Evolutionary conservation across 2,888 invertebrate genomes (phyloP), one percentile per base, ranked within the genome.

Genomic region (Chaitophorus viminalis): DNA sequence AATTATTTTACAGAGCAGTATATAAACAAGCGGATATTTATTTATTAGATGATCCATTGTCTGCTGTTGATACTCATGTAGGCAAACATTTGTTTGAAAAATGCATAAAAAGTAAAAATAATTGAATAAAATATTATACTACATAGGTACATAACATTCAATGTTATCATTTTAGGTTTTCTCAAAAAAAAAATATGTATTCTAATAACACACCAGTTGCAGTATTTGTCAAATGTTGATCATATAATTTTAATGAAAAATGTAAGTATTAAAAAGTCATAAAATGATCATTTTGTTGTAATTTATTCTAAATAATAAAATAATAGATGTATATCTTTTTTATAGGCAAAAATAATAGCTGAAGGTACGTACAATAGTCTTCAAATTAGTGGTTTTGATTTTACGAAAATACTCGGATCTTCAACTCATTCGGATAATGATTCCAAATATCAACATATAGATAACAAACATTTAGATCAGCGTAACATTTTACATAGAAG

Each of bases 201-300:
- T 77, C 92, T 97, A 87, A 94, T 96, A 5, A 97, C 97, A 0
- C 96, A 97, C 92, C 97, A 97, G 91, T 91, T 96, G 79, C 97
- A 97, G 91, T 96, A 95, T 90, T 92, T 95, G 18, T 94, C 94
- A 90, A 92, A 93, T 68, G 95, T 94, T 2, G 94, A 95, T 91
- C 93, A 93, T 88, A 93, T 93, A 52, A 90, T 92, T 29, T 90
- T 92, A 6, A 89, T 92, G 33, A 91, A 92, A 87, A 91, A 94
- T 92, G 90, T 90, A 89, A 88, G 90, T 89, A 36, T 25, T 8
- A 3, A 8, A 25, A 60, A 5, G 21, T 21, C 5, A 1, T 21
- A 25, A 8, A 68, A 25, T 29, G n/a, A 29, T 0, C 29, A 68
- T n/a, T n/a, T n/a, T 29, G 21, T n/a, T 25, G n/a, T 18, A 4